A percentile compares a stretch with the other conserved stretches of the same genome.
Evolutionary conservation across 2,113 vertebrate genomes (phyloP).

Genomic region (Nyctibius bracteatus): DNA sequence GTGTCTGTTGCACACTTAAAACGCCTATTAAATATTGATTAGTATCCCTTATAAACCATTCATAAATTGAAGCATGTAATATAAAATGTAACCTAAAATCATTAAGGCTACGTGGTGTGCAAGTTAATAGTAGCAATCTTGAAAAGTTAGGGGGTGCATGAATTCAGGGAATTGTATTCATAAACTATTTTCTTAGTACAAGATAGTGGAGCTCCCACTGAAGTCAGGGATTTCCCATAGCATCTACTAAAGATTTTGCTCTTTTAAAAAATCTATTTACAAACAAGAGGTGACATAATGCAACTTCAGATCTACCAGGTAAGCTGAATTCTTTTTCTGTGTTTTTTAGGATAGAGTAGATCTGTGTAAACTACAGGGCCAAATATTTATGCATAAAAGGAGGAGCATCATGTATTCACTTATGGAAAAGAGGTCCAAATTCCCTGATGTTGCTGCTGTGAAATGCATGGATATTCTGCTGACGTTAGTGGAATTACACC

Average conservation of each 20-base stretch:
- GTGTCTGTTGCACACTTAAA: neutral
- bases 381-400: neutral
- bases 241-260: neutral
- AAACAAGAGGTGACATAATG: neutral
- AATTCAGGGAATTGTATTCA: neutral
- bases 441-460: neutral
- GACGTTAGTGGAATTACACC: neutral
- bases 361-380: neutral
- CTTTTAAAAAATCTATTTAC: neutral
- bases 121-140: neutral
- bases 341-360: neutral
- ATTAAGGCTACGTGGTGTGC: constrained; percentile 1
- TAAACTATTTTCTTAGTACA: neutral
- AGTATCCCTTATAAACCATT: constrained; percentile 13
- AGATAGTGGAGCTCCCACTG: neutral
- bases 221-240: neutral
- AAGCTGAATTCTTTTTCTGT: neutral
- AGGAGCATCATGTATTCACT: neutral
- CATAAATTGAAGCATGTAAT: constrained; percentile 12
- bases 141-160: neutral
- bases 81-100: constrained; percentile 22
- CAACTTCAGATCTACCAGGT: neutral
- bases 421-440: neutral
- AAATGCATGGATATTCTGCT: neutral
- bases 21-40: constrained; percentile 38